Evolutionary conservation across 2,888 invertebrate genomes (phyloP).

Genomic region (Nemoura dubitans): DNA sequence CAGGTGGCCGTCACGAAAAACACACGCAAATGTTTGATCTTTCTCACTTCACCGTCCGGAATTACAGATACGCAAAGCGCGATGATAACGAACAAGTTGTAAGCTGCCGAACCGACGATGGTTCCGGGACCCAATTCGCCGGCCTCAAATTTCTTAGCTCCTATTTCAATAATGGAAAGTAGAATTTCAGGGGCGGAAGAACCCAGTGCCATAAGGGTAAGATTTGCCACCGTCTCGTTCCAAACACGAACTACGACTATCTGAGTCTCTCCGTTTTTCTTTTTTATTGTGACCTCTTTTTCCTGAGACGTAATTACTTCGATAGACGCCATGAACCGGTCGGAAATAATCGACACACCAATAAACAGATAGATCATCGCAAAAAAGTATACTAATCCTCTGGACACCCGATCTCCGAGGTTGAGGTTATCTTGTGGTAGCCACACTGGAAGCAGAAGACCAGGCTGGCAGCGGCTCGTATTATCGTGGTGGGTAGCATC

Average conservation of each 20-base stretch:
- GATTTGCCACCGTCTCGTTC: conserved; percentile 99
- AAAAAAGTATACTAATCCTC: conserved; percentile 91
- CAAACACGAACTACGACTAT: conserved; percentile 94
- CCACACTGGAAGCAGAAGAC: conserved; percentile 91
- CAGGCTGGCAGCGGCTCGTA: conserved; percentile 74
- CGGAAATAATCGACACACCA: conserved; percentile 98
- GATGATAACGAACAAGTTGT: conserved; percentile 97
- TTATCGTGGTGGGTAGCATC: conserved; percentile 47
- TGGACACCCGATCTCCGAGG: conserved; percentile 78
- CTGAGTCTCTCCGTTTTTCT: conserved; percentile 86
- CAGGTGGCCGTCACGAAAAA: conserved; percentile 98
- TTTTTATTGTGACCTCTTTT: conserved; percentile 90
- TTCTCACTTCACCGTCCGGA: conserved; percentile 89
- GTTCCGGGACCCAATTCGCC: conserved; percentile 98
- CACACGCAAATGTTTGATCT: conserved; percentile 94
- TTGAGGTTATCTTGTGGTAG: conserved; percentile 80
- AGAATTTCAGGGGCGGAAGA: conserved; percentile 99
- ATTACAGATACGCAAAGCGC: conserved; percentile 92
- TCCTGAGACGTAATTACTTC: conserved; percentile 99
- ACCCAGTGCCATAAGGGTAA: conserved; percentile 98
- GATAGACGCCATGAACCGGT: conserved; percentile 99
- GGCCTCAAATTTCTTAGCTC: conserved; percentile 92
- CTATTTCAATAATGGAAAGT: conserved; percentile 96
- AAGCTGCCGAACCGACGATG: conserved; percentile 98
- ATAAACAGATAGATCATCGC: conserved; percentile 94